Evolutionary conservation across 2,797 vertebrate species (phyloP), one percentile per base, ranked within the genome.

Genomic region (Adrianichthys oophorus): DNA sequence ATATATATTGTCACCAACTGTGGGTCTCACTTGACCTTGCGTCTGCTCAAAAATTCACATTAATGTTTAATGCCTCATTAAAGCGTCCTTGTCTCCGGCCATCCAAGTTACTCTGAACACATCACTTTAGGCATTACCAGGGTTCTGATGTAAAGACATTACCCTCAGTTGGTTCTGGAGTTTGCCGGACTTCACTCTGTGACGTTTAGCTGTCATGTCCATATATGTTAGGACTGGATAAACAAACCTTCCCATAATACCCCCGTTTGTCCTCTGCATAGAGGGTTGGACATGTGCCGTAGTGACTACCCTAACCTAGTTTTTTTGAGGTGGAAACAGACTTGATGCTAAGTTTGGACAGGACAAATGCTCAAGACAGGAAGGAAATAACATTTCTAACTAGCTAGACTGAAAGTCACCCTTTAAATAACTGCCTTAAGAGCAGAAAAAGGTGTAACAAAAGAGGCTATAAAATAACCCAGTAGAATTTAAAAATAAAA

Each of bases 11-110:
- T 73, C 78, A 37, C 32, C 69, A 69, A 85, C 80, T 80, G 70
- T 65, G 69, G 65, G 78, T 84, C 71, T 42, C 47, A 62, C 69
- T 69, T 56, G 78, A 82, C 81, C 78, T 82, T 83, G 80, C 68
- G 65, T 82, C 68, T 69, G 65, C 59, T 57, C 63, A 79, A 67
- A 78, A 71, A 83, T 70, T 72, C 77, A 72, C 75, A 80, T 84
- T 84, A 83, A 80, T 76, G 71, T 85, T 84, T 79, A 83, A 71
- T 68, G 56, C 76, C 76, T 86, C 74, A 75, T 84, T 84, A 83
- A 78, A 82, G 78, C 74, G 75, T 66, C 51, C 71, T 63, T 32
- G 15, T 67, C 55, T 72, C 66, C 49, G 68, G 55, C 70, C 79
- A 77, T 82, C 82, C 68, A 57, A 76, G 68, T 76, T 65, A 56